A percentile compares a stretch with the other conserved stretches of the same genome.
Evolutionary conservation across 1,140 invertebrate genomes (phyloP).

Genomic region (Hypothenemus hampei): DNA sequence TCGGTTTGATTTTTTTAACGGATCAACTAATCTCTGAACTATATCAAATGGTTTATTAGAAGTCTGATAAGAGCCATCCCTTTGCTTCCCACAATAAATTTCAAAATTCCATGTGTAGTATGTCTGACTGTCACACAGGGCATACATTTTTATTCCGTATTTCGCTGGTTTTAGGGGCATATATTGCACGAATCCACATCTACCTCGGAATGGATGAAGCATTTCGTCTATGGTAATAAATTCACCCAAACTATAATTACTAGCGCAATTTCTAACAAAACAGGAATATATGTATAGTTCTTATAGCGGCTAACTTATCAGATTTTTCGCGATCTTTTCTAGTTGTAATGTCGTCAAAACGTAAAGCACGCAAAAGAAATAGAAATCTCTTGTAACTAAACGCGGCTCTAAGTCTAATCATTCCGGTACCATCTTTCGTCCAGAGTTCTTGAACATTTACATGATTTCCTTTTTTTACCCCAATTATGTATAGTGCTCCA

Average conservation of each 20-base stretch:
- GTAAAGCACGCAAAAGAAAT: slow-evolving; percentile 38
- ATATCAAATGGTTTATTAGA: slow-evolving; percentile 31
- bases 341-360: slow-evolving; percentile 34
- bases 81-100: slow-evolving; percentile 41
- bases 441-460: slow-evolving; percentile 35
- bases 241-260: slow-evolving; percentile 33
- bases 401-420: slow-evolving; percentile 36
- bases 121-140: slow-evolving; percentile 17
- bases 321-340: slow-evolving; percentile 19
- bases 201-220: slow-evolving; percentile 41
- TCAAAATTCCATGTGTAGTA: slow-evolving; percentile 30
- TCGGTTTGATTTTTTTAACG: slow-evolving; percentile 31
- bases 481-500: background rate
- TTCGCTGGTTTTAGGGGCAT: slow-evolving; percentile 49
- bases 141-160: slow-evolving; percentile 43
- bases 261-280: slow-evolving; percentile 4
- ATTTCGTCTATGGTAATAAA: no score
- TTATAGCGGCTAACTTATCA: slow-evolving; percentile 13
- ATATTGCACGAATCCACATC: slow-evolving; percentile 45
- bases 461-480: slow-evolving; percentile 18
- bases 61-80: slow-evolving; percentile 27
- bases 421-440: slow-evolving; percentile 36
- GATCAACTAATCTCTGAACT: slow-evolving; percentile 33
- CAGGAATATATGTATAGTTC: slow-evolving; percentile 10
- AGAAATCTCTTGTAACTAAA: slow-evolving; percentile 39